Conservation (phyloP, 2,888 invertebrate genomes). For the Platerodrilus igneus region DNA sequence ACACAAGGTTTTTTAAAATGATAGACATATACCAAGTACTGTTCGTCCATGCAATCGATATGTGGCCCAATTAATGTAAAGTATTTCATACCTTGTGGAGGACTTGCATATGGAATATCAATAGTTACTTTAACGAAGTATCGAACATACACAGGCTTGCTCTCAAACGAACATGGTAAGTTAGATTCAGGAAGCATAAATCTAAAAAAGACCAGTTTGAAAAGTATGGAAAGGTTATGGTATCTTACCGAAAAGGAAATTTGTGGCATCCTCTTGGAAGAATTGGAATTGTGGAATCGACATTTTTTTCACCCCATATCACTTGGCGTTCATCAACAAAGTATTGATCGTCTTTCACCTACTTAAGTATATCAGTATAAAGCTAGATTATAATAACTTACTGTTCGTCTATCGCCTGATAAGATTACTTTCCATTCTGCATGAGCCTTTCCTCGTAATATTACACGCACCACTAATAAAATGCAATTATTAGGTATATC, state of each 20-base stretch:
- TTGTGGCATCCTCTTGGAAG: slow-evolving; percentile 66
- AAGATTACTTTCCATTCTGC: slow-evolving; percentile 73
- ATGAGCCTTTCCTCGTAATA: slow-evolving; percentile 68
- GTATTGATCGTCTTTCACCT: slow-evolving; percentile 67
- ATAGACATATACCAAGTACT: slow-evolving; percentile 59
- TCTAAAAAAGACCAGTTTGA: slow-evolving; percentile 33
- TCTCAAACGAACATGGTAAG: slow-evolving; percentile 73
- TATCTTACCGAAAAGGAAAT: slow-evolving; percentile 54
- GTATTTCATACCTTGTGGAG: slow-evolving; percentile 75
- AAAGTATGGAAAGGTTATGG: not conserved
- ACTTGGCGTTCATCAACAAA: slow-evolving; percentile 68
- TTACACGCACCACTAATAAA: slow-evolving; percentile 60
- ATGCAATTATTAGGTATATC: slow-evolving; percentile 10
- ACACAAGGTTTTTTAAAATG: not conserved
- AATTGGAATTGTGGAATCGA: slow-evolving; percentile 60
- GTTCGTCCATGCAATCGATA: slow-evolving; percentile 76
- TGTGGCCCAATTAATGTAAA: slow-evolving; percentile 74
- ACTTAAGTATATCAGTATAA: slow-evolving; percentile 5
- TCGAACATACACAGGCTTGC: slow-evolving; percentile 65
- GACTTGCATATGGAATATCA: slow-evolving; percentile 73
- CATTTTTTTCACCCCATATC: slow-evolving; percentile 69
- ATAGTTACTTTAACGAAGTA: slow-evolving; percentile 70
- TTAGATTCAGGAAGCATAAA: slow-evolving; percentile 69
- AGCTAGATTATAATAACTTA: slow-evolving; percentile 37
- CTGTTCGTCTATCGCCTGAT: slow-evolving; percentile 66